Percentiles rank a stretch among this genome's conserved stretches.
These are phyloP conservation scores for Sebastes diaconus DNA, from an alignment of 2,797 vertebrate species.

Conservation along the genomic window DNA sequence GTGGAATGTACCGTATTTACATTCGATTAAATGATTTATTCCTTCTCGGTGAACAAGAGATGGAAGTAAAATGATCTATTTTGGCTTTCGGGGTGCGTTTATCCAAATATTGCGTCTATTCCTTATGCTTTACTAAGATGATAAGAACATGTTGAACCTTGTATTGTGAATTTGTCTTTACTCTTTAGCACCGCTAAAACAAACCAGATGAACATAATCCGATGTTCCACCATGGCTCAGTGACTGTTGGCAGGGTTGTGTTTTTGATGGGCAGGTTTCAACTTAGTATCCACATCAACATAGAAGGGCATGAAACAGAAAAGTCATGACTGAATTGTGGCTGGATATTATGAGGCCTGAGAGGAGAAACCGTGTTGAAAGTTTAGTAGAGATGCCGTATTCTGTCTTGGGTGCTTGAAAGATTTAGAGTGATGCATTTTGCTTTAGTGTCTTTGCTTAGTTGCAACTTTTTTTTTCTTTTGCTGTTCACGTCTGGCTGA, in stretches of 20 bases:
- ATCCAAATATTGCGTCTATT: conserved; percentile 8
- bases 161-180: not conserved
- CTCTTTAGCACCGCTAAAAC: not conserved
- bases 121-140: not conserved
- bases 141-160: not conserved
- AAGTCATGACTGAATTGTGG: not conserved
- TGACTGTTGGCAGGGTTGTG: not conserved
- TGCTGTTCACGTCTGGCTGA: not conserved
- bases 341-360: not conserved
- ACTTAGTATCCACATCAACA: not conserved
- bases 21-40: conserved; percentile 24
- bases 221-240: not conserved
- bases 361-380: not conserved
- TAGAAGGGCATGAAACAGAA: not conserved
- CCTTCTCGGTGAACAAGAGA: conserved; percentile 3
- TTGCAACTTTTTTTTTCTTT: not conserved
- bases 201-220: not conserved
- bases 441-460: not conserved
- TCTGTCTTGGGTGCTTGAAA: not conserved
- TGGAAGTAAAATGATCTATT: not conserved
- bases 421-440: not conserved
- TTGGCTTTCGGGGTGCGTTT: conserved; percentile 5
- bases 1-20: conserved; percentile 29
- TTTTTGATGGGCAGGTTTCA: not conserved
- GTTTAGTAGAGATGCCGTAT: not conserved